Evolutionary conservation across 2,113 vertebrate genomes (phyloP).

Genomic region (Nothoprocta perdicaria): DNA sequence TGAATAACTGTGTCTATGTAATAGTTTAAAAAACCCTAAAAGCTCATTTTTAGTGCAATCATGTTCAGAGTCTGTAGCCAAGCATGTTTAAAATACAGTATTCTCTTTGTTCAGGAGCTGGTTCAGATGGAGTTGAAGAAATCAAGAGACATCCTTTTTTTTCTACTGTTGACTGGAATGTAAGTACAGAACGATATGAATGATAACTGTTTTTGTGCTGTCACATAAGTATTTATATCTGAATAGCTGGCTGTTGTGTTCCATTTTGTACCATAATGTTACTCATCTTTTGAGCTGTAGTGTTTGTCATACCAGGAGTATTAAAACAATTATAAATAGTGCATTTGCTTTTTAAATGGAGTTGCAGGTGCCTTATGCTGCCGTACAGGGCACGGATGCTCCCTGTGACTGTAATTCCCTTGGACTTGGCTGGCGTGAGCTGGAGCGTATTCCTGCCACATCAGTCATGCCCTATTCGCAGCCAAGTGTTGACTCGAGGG

Average conservation of each 20-base stretch:
- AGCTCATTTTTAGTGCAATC: background rate
- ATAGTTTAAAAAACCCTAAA: too few relatives aligned
- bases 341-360: background rate
- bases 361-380: background rate
- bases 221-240: background rate
- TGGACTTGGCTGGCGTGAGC: background rate
- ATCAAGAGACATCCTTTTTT: conserved; percentile 97
- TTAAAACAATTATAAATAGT: background rate
- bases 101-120: conserved; percentile 83
- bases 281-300: background rate
- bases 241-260: conserved; percentile 2
- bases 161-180: conserved; percentile 98
- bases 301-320: background rate
- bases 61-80: background rate
- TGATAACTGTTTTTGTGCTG: background rate
- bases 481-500: background rate
- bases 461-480: background rate
- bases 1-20: background rate
- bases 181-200: conserved; percentile 75
- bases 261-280: background rate
- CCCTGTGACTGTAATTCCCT: background rate
- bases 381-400: background rate
- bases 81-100: background rate
- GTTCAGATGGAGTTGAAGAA: conserved; percentile 96
- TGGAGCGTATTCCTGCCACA: background rate